These are phyloP conservation scores for Schizopygopsis malacanthus DNA, from an alignment of 2,797 vertebrate genomes.

Conservation along the genomic window DNA sequence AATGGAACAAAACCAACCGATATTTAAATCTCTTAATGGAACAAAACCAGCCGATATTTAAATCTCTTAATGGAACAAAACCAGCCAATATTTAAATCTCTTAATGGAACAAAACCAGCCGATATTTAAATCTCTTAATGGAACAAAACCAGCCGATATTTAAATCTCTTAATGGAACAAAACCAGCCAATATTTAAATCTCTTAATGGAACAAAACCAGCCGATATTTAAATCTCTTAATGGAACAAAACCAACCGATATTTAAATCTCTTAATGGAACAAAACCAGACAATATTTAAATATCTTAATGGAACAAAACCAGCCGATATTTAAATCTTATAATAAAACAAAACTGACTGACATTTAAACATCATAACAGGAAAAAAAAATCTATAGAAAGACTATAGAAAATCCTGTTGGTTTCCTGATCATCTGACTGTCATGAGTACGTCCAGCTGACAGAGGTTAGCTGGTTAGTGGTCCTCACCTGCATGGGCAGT, in stretches of 20 bases:
- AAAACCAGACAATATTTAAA: background rate
- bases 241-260: background rate
- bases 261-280: background rate
- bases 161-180: background rate
- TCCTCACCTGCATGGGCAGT: constrained; percentile 75
- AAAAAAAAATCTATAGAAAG: background rate
- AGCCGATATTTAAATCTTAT: background rate
- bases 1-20: background rate
- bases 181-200: accelerated
- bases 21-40: background rate
- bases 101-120: accelerated
- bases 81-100: accelerated
- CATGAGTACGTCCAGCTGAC: background rate
- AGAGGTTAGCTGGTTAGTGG: background rate
- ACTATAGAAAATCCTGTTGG: background rate
- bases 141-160: accelerated
- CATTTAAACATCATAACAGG: background rate
- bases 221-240: background rate
- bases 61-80: background rate
- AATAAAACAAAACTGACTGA: background rate
- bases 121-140: accelerated
- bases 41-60: background rate
- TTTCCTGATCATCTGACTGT: background rate
- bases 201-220: accelerated
- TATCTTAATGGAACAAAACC: accelerated